Base-by-base conservation (phyloP, 1,140 invertebrate species). In the Trachelipus rathkii region DNA sequence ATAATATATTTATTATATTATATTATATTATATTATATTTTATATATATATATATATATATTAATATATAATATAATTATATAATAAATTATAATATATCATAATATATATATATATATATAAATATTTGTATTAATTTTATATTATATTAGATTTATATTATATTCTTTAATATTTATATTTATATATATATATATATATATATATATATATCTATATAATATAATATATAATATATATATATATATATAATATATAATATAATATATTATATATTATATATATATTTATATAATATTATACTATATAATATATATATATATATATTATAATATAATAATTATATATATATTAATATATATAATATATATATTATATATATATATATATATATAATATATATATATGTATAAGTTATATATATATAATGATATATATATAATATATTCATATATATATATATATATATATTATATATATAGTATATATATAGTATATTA, bases 111-210 rank as follows among this genome's bases (percentile, higher is more conserved):
- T n/a, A n/a, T n/a, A n/a, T n/a, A n/a, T n/a, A n/a, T n/a, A n/a
- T n/a, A n/a, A n/a, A n/a, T n/a, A n/a, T n/a, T n/a, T n/a, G n/a
- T n/a, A n/a, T n/a, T n/a, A n/a, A n/a, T n/a, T n/a, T n/a, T n/a
- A n/a, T n/a, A n/a, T n/a, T n/a, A n/a, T n/a, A n/a, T n/a, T n/a
- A n/a, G n/a, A n/a, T n/a, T n/a, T n/a, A n/a, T n/a, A n/a, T n/a
- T n/a, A n/a, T n/a, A n/a, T n/a, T n/a, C n/a, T n/a, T n/a, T n/a
- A n/a, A n/a, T 50, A 15, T 50, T 50, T 10, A 50, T 9, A 50
- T 50, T 10, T 50, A 50, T 50, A 60, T 60, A 60, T 60, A 60
- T 60, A 60, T 60, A 60, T 60, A 60, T 60, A 60, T 60, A 60
- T 60, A 60, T 60, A 60, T 60, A 60, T 60, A 60, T 60, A 60